phyloP scores from a whole-genome alignment of 2,888 invertebrate genomes.

The Chrysolina oricalcia region DNA sequence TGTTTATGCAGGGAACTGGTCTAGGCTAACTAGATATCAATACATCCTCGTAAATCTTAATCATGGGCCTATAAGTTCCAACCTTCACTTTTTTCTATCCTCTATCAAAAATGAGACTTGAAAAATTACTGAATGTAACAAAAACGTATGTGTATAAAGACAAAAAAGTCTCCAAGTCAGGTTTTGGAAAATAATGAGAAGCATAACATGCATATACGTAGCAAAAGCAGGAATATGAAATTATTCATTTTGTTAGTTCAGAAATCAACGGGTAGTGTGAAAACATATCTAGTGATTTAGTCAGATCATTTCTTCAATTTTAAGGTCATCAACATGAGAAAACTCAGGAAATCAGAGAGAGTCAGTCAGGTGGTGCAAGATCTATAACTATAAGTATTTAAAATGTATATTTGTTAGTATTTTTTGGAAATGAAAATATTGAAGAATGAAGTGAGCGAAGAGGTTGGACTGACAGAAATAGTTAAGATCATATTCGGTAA shows the following conservation, averaged over 20 bases:
- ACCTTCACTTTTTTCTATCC: too few relatives aligned
- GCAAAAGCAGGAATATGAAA: neutral
- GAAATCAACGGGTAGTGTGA: neutral
- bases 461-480: neutral
- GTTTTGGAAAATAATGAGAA: slow-evolving; percentile 9
- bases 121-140: too few relatives aligned
- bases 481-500: neutral
- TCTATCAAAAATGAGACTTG: too few relatives aligned
- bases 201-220: neutral
- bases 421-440: neutral
- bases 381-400: slow-evolving; percentile 46
- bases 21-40: too few relatives aligned
- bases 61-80: too few relatives aligned
- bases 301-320: slow-evolving; percentile 44
- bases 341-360: slow-evolving; percentile 45
- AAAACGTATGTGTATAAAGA: neutral
- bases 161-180: neutral
- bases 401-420: slow-evolving; percentile 6
- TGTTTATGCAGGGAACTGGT: too few relatives aligned
- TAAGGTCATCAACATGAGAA: slow-evolving; percentile 48
- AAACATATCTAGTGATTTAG: slow-evolving; percentile 43
- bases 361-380: slow-evolving; percentile 52
- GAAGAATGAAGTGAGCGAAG: slow-evolving; percentile 13
- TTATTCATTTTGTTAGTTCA: neutral
- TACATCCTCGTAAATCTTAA: too few relatives aligned